Evolutionary conservation across 2,888 invertebrate species (phyloP), one percentile per base, ranked within the genome.

Genomic region (Electrophaes corylata): DNA sequence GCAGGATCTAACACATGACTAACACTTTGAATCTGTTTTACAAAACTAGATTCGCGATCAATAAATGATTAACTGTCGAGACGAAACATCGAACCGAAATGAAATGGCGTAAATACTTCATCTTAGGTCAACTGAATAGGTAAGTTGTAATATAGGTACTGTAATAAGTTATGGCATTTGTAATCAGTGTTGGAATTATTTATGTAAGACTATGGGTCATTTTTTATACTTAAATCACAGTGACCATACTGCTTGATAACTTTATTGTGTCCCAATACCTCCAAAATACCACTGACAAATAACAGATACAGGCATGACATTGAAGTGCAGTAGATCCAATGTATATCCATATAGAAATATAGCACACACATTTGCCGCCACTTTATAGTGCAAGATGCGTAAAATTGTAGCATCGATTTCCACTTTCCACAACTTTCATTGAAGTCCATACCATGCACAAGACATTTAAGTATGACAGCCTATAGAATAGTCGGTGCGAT

Each of bases 341-440:
- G 10, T 29, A 29, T 45, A 57, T 41, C 46, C 37, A 43, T 48
- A 41, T 35, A 52, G 45, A 39, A 61, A 64, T 56, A 61, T 57
- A 60, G 53, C 58, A 62, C 52, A 60, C 60, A 60, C 39, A 41
- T 63, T 63, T 61, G 33, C 62, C 60, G 64, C 50, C 60, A 61
- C 52, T 47, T 60, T 54, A 45, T 60, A 58, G 63, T 50, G 55
- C 65, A 62, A 64, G 20, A 43, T 56, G 58, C 60, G 56, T 64
- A 57, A 64, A 62, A 65, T 62, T 65, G 48, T 58, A 60, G 62
- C 49, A 60, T 56, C 40, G 44, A 46, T 58, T 57, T 56, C 57
- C 57, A 64, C 60, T 67, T 63, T 64, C 65, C 62, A 59, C 55
- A 58, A 61, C 64, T 64, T 65, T 62, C 52, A 60, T 67, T 57